Percentiles rank a stretch among this genome's conserved stretches.
Evolutionary conservation across 1,140 invertebrate species (phyloP).

Genomic region (Glomeris maerens): DNA sequence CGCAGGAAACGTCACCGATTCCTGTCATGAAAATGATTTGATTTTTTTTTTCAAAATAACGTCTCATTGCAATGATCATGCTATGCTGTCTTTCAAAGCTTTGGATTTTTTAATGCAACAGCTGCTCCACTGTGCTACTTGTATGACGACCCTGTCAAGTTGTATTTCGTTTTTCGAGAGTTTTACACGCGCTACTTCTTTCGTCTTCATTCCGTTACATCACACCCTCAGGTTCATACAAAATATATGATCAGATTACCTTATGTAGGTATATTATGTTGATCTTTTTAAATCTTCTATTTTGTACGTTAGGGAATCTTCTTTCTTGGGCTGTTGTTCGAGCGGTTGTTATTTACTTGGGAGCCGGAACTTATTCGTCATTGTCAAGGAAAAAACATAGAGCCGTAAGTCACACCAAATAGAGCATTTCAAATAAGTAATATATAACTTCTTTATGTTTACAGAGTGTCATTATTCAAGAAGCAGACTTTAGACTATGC

Average conservation of each 20-base stretch:
- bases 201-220: slow-evolving; percentile 75
- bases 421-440: no score
- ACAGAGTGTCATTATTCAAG: no score
- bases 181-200: slow-evolving; percentile 87
- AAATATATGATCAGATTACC: background rate
- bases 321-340: slow-evolving; percentile 51
- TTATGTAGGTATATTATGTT: background rate
- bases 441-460: no score
- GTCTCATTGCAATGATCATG: no score
- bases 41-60: no score
- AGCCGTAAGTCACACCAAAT: slow-evolving; percentile 58
- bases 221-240: slow-evolving; percentile 53
- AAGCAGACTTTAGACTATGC: no score
- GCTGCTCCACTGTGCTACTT: slow-evolving; percentile 89
- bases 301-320: slow-evolving; percentile 32
- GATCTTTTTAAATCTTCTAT: slow-evolving; percentile 15
- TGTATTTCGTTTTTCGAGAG: slow-evolving; percentile 80
- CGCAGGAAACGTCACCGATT: no score
- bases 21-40: no score
- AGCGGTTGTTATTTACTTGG: slow-evolving; percentile 74
- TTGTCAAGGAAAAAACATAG: slow-evolving; percentile 67
- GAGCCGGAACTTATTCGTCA: slow-evolving; percentile 82
- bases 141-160: slow-evolving; percentile 67
- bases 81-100: no score
- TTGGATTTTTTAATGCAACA: slow-evolving; percentile 26